Conservation (phyloP, 2,797 vertebrate species). For the Cichlasoma orientale region DNA sequence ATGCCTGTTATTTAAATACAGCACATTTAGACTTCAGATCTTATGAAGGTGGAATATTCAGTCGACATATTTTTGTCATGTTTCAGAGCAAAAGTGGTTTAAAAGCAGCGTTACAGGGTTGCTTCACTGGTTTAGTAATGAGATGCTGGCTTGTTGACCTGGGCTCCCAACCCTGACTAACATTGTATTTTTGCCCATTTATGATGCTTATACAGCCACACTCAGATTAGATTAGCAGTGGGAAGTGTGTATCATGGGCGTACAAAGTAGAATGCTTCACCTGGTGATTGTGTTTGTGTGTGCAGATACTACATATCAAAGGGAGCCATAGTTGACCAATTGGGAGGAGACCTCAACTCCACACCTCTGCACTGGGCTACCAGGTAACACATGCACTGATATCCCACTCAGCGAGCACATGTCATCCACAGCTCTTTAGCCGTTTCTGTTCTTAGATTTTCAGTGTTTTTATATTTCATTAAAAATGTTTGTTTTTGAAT, state of each 20-base stretch:
- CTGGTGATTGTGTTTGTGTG: slow-evolving; percentile 9
- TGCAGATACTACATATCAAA: slow-evolving; percentile 98
- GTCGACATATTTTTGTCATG: too few relatives aligned
- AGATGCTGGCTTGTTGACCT: too few relatives aligned
- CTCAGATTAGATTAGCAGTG: neutral
- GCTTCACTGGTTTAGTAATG: too few relatives aligned
- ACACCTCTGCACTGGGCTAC: slow-evolving; percentile 99
- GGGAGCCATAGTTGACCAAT: slow-evolving; percentile 96
- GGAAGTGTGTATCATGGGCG: neutral
- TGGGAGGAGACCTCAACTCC: slow-evolving; percentile 98
- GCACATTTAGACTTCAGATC: too few relatives aligned
- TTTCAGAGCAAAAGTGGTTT: too few relatives aligned
- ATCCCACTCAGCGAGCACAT: too few relatives aligned
- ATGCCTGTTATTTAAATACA: too few relatives aligned
- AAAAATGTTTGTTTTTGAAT: neutral
- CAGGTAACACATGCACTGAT: slow-evolving; percentile 79
- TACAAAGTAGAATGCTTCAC: neutral
- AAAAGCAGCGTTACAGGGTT: too few relatives aligned
- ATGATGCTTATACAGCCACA: neutral
- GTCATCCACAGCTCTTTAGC: neutral
- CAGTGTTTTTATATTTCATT: neutral
- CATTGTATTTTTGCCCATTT: neutral
- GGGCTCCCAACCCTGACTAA: too few relatives aligned
- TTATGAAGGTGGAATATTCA: too few relatives aligned
- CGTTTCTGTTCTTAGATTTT: too few relatives aligned